Evolutionary conservation across 2,797 vertebrate genomes (phyloP), one percentile per base, ranked within the genome.

Genomic region (Silurus lanzhouensis): DNA sequence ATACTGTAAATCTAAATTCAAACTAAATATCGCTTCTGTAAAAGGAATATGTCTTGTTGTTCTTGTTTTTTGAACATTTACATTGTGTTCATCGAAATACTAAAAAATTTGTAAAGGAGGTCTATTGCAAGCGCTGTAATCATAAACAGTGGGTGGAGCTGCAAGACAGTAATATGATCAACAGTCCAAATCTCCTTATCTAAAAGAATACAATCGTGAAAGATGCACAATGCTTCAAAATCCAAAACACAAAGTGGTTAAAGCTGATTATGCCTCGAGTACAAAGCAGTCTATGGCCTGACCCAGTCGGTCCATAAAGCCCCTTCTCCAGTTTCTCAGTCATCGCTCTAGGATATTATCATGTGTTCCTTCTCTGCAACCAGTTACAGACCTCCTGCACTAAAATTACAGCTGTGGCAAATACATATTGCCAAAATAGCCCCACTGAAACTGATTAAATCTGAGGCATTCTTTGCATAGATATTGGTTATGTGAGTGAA

Each of bases 401-500:
- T 72, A 85, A 88, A 88, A 85, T 85, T 77, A 87, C 86, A 82
- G 86, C 83, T 84, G 75, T 85, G 83, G 86, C 82, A 83, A 85
- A 89, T 85, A 22, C 74, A 84, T 77, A 75, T 85, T 88, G 90
- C 89, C 88, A 90, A 83, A 89, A 86, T 66, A 85, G 87, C 86
- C 64, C 70, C 58, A 82, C 88, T 86, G 79, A 91, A 88, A 86
- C 61, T 84, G 81, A 91, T 89, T 89, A 83, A 88, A 88, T 90
- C 79, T 83, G 84, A 84, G 83, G 89, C 89, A 87, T 88, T 87
- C 87, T 87, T 89, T 61, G 87, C 86, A 90, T 89, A 88, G 87
- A 91, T 87, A 87, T 85, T 91, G 84, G 88, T 91, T 90, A 91
- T 88, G 86, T 60, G 85, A 88, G 85, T 88, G 86, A 90, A 91